Conservation (phyloP, 2,113 vertebrate species). For the Rhegmatorhina hoffmannsi region DNA sequence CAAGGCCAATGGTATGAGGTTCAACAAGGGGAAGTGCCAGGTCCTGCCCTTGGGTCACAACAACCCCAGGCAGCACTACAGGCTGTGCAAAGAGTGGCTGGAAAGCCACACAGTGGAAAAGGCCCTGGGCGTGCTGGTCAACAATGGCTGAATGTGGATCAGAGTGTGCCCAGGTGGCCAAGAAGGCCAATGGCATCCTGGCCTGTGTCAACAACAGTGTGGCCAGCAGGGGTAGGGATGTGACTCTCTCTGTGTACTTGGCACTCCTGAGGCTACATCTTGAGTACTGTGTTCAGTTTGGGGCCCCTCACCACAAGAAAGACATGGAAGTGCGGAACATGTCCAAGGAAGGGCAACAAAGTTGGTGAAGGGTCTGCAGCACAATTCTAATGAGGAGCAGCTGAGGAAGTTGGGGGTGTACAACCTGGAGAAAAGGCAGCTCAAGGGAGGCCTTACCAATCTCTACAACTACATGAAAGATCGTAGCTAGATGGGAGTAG, state of each 20-base stretch:
- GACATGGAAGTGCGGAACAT: not conserved
- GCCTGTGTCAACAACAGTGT: rapidly evolving
- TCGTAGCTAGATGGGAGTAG: not conserved
- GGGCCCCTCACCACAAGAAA: rapidly evolving
- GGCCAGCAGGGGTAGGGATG: not conserved
- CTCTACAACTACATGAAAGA: not conserved
- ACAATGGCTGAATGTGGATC: not conserved
- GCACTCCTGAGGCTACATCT: not conserved
- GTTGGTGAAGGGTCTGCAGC: not conserved
- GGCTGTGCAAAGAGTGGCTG: not conserved
- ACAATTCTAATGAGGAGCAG: not conserved
- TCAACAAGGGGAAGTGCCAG: not conserved
- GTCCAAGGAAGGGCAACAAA: not conserved
- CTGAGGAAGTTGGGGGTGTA: not conserved
- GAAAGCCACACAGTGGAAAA: not conserved
- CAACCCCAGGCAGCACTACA: not conserved
- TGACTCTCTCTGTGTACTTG: rapidly evolving
- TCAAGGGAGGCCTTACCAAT: not conserved
- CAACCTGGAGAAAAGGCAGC: not conserved
- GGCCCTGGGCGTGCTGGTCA: not conserved
- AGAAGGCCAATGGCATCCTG: not conserved
- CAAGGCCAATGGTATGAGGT: not conserved
- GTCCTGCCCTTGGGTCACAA: not conserved
- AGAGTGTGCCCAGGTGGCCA: not conserved
- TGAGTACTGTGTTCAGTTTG: rapidly evolving